Percentiles rank a stretch among this genome's conserved stretches.
These are phyloP conservation scores for Rousettus leschenaultii DNA, from an alignment of 2,113 vertebrate genomes.

Conservation along the genomic window DNA sequence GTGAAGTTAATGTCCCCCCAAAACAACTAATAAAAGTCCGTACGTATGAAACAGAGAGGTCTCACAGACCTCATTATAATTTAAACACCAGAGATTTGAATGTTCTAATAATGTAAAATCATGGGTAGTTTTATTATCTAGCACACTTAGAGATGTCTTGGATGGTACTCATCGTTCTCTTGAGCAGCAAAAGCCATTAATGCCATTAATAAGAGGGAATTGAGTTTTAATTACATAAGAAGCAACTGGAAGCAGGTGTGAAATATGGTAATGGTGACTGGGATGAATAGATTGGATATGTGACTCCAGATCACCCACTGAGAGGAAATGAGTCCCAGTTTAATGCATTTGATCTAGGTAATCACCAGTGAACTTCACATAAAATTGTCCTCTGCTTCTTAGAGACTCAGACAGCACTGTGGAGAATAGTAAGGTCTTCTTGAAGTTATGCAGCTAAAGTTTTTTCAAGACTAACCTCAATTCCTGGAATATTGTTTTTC, in stretches of 20 bases:
- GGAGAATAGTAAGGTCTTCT: not conserved
- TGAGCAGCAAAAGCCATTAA: not conserved
- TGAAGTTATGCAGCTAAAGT: not conserved
- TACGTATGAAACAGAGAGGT: not conserved
- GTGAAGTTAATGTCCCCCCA: not conserved
- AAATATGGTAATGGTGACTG: not conserved
- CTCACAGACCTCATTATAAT: not conserved
- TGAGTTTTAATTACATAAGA: constrained; percentile 8
- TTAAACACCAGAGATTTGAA: not conserved
- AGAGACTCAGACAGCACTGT: not conserved
- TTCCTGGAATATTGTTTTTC: not conserved
- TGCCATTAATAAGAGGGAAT: not conserved
- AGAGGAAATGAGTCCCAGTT: not conserved
- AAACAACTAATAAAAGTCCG: not conserved
- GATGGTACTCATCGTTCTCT: not conserved
- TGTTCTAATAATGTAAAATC: not conserved
- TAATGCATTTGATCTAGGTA: not conserved
- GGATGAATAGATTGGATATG: not conserved
- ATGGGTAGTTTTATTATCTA: not conserved
- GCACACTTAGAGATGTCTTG: not conserved
- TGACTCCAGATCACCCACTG: not conserved
- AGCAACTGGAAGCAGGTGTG: not conserved
- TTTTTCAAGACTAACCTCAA: not conserved
- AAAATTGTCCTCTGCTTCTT: not conserved
- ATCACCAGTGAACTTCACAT: not conserved